Conservation (phyloP, 2,113 vertebrate genomes). For the Pachyramphus minor region DNA sequence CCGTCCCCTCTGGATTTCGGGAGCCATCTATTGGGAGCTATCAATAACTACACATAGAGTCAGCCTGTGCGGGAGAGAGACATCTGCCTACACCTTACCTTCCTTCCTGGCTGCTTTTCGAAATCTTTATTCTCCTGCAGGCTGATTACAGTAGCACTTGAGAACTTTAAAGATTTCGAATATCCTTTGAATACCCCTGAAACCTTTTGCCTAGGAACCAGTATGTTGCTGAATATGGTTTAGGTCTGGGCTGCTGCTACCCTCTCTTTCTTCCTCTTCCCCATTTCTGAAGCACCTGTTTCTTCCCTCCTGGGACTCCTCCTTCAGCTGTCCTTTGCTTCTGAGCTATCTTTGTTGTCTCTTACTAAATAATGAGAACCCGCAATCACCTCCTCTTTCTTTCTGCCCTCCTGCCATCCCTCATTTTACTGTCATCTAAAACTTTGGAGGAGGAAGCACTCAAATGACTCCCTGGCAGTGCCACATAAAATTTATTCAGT, state of each 20-base stretch:
- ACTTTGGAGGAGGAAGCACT: neutral
- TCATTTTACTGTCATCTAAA: neutral
- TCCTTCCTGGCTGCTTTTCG: neutral
- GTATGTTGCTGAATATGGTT: neutral
- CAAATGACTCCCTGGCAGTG: neutral
- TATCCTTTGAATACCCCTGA: neutral
- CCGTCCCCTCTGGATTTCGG: neutral
- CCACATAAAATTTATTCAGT: neutral
- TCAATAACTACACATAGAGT: neutral
- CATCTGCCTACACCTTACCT: neutral
- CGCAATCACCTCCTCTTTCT: neutral
- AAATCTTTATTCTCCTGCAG: neutral
- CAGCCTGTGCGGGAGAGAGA: fast-evolving
- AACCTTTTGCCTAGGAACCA: neutral
- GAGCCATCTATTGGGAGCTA: neutral
- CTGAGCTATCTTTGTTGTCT: neutral
- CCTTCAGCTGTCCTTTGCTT: neutral
- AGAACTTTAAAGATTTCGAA: neutral
- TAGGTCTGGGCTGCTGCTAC: neutral
- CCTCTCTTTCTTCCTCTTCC: neutral
- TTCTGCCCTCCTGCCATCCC: neutral
- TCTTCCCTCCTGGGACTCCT: neutral
- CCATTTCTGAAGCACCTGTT: neutral
- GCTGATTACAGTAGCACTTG: neutral
- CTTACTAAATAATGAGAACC: neutral